Evolutionary conservation across 64 coral and sea anemone genomes (phyloP).

Genomic region (Porites lutea): DNA sequence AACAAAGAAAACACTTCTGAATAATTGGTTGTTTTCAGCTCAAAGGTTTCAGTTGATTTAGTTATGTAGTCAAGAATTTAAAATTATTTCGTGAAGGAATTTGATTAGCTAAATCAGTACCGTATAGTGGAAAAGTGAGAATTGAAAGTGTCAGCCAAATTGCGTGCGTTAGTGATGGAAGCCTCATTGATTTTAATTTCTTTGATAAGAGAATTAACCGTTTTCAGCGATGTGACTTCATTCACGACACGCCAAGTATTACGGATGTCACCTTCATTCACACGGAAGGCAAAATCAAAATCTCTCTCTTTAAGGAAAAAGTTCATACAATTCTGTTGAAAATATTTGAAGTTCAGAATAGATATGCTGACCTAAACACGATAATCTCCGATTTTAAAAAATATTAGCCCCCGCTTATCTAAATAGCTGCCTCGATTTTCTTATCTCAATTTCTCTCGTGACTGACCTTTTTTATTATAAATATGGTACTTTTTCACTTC

Average conservation of each 20-base stretch:
- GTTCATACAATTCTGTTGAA: too few relatives aligned
- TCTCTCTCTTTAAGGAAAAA: too few relatives aligned
- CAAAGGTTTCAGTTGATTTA: slow-evolving; percentile 35
- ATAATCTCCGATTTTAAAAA: too few relatives aligned
- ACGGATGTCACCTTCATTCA: slow-evolving; percentile 53
- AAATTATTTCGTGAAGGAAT: slow-evolving; percentile 24
- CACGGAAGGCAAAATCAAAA: too few relatives aligned
- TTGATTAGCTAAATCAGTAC: slow-evolving; percentile 43
- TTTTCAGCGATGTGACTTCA: slow-evolving; percentile 44
- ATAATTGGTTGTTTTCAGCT: slow-evolving; percentile 54
- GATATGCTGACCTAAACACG: too few relatives aligned
- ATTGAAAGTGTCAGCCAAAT: slow-evolving; percentile 53
- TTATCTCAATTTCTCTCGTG: too few relatives aligned
- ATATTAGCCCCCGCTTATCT: too few relatives aligned
- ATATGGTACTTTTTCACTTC: too few relatives aligned
- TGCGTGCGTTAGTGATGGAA: slow-evolving; percentile 19
- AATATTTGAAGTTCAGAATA: too few relatives aligned
- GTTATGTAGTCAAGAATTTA: slow-evolving; percentile 19
- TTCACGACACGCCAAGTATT: slow-evolving; percentile 56
- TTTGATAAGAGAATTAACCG: slow-evolving; percentile 51
- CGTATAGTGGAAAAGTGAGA: slow-evolving; percentile 60
- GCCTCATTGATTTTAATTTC: not conserved
- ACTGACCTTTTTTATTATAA: too few relatives aligned
- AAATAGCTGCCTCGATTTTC: too few relatives aligned
- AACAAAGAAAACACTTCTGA: slow-evolving; percentile 17